Evolutionary conservation across 2,888 invertebrate species (phyloP), one percentile per base, ranked within the genome.

Genomic region (Eilema caniola): DNA sequence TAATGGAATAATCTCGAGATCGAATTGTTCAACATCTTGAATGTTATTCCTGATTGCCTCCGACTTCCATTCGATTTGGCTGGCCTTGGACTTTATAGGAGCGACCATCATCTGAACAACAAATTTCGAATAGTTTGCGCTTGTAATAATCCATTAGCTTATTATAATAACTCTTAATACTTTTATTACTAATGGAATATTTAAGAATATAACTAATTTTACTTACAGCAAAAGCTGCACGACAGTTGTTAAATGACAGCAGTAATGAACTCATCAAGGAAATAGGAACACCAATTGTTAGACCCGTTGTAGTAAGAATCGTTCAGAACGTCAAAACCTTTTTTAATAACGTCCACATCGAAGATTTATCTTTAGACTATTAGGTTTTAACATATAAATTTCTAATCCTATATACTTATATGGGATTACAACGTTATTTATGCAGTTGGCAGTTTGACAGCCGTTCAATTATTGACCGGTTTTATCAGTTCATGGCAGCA

Each of bases 281-380:
- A 83, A 77, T 89, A 0, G 91, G 91, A n/a, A 81, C 84, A 0
- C 88, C 89, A 5, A 87, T 92, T 3, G 72, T 92, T 14, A 83
- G 85, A 12, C 80, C 82, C 0, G 79, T 90, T 0, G 69, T 83
- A 0, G 63, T 24, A 0, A 83, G 78, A 28, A 80, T 91, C 11
- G n/a, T 90, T 0, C 73, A 82, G 1, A 84, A 77, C 25, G 41
- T 89, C 1, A 78, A 84, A 3, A 71, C 59, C 0, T 77, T 24
- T 5, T 77, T 16, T 74, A 83, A 10, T 80, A 73, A 77, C 20
- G 67, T 75, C 63, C 67, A 64, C 69, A 33, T 53, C 14, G 37
- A 5, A 3, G 65, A 53, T 14, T 41, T 60, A 23, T 31, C 53
- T 3, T 31, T 33, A 62, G 62, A 66, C 25, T 20, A 53, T 47